phyloP scores from a whole-genome alignment of 1,140 invertebrate genomes.

The Bombus affinis region DNA sequence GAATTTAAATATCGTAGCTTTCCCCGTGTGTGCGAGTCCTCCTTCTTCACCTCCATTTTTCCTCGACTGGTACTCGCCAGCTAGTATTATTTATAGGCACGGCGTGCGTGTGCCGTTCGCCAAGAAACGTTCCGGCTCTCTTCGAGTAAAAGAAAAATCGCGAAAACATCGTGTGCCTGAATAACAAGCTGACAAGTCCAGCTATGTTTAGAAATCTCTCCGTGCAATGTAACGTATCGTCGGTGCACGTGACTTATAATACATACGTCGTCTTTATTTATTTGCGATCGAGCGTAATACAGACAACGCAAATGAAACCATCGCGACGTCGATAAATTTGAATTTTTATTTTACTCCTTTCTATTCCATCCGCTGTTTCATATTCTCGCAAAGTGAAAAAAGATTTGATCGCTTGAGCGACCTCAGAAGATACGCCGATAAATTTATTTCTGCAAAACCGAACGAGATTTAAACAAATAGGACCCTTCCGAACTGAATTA shows the following conservation, averaged over 20 bases:
- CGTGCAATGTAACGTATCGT: not conserved
- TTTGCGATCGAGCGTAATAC: not conserved
- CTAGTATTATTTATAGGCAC: constrained; percentile 62
- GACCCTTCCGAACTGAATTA: too few relatives aligned
- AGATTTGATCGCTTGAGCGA: too few relatives aligned
- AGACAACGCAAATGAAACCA: too few relatives aligned
- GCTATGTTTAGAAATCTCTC: constrained; percentile 51
- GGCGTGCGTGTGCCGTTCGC: not conserved
- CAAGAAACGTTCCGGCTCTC: constrained; percentile 10
- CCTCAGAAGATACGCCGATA: rapidly evolving
- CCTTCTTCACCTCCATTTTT: constrained; percentile 54
- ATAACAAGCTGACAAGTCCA: constrained; percentile 24
- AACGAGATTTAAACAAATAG: too few relatives aligned
- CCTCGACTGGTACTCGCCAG: constrained; percentile 8
- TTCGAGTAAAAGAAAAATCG: constrained; percentile 41
- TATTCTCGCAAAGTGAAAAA: too few relatives aligned
- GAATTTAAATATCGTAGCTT: constrained; percentile 65
- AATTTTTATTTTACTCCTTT: too few relatives aligned
- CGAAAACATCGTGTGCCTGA: constrained; percentile 31
- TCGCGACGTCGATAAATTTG: too few relatives aligned
- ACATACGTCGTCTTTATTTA: not conserved
- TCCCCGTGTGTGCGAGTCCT: constrained; percentile 19
- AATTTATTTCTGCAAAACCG: too few relatives aligned
- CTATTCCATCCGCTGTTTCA: too few relatives aligned
- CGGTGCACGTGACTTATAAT: not conserved